Evolutionary conservation across 2,888 invertebrate genomes (phyloP).

Genomic region (Lasioglossum leucozonium): DNA sequence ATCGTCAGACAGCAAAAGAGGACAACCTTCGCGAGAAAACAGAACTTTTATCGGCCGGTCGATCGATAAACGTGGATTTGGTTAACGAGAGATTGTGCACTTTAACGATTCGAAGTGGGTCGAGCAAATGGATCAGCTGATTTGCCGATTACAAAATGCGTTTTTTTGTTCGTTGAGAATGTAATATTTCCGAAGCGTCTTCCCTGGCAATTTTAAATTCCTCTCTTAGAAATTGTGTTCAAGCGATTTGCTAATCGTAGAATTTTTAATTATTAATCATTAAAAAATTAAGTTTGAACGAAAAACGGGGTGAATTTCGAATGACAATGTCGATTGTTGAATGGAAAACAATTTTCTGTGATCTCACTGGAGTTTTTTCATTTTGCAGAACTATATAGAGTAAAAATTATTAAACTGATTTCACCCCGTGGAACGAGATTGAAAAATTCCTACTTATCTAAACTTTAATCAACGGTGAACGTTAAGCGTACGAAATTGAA

Average conservation of each 20-base stretch:
- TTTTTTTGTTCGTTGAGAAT: background rate
- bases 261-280: too few relatives aligned
- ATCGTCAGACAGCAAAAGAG: constrained; percentile 89
- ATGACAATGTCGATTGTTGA: background rate
- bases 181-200: background rate
- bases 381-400: too few relatives aligned
- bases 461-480: background rate
- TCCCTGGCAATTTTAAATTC: background rate
- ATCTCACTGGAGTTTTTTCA: too few relatives aligned
- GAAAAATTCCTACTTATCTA: background rate
- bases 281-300: too few relatives aligned
- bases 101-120: background rate
- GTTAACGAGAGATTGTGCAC: background rate
- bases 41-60: background rate
- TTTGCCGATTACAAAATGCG: background rate
- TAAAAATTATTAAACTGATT: too few relatives aligned
- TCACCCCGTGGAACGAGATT: too few relatives aligned
- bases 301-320: too few relatives aligned
- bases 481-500: background rate
- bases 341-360: background rate
- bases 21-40: constrained; percentile 82
- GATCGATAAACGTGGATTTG: constrained; percentile 2
- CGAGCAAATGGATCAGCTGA: background rate
- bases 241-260: too few relatives aligned
- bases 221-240: background rate